A percentile compares a stretch with the other conserved stretches of the same genome.
Evolutionary conservation across 2,113 vertebrate genomes (phyloP).

Genomic region (Phalacrocorax aristotelis): DNA sequence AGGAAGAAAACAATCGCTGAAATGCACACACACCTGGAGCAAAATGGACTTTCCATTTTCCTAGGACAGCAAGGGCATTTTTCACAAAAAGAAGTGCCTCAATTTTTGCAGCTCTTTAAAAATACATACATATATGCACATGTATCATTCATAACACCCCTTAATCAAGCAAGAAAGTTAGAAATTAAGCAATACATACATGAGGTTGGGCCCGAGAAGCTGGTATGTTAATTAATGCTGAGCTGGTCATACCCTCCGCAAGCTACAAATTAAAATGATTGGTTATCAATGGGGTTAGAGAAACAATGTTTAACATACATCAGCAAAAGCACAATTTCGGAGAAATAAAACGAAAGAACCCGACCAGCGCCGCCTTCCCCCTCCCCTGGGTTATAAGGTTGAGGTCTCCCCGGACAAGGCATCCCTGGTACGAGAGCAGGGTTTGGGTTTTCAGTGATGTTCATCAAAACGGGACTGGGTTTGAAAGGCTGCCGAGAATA

Average conservation of each 20-base stretch:
- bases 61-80: background rate
- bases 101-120: background rate
- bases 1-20: too few relatives aligned
- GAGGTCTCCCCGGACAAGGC: rapidly evolving
- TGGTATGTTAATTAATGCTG: conserved; percentile 87
- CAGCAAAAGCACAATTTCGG: background rate
- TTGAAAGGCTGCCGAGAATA: background rate
- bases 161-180: background rate
- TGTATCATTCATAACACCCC: background rate
- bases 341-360: background rate
- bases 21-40: background rate
- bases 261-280: conserved; percentile 82
- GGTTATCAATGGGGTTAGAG: conserved; percentile 65
- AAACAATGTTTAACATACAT: background rate
- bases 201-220: conserved; percentile 81
- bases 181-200: conserved; percentile 84
- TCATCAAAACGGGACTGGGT: rapidly evolving
- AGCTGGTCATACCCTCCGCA: conserved; percentile 81
- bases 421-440: background rate
- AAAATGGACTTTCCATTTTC: too few relatives aligned
- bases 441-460: background rate
- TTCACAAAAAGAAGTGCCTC: background rate
- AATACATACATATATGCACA: background rate
- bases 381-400: background rate
- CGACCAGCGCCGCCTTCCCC: background rate